Percentiles rank a stretch among this genome's conserved stretches.
Conservation (phyloP, 1,140 invertebrate genomes). For the Marisa cornuarietis region DNA sequence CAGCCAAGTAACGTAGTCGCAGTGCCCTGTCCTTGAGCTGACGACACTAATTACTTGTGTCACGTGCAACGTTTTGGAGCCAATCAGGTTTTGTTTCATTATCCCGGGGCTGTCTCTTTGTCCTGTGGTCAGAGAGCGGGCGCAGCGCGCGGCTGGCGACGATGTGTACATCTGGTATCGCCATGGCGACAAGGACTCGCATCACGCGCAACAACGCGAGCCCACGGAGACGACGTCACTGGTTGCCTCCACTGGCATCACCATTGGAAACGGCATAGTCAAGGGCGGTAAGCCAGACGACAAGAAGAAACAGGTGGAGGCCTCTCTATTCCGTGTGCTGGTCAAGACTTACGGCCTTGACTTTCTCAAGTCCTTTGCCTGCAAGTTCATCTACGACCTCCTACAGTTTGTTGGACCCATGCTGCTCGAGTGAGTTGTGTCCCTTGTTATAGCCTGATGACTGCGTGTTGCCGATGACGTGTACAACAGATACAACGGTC, state of each 20-base stretch:
- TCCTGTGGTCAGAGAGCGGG: not conserved
- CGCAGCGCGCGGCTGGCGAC: not conserved
- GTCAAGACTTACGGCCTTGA: slow-evolving; percentile 46
- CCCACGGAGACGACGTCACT: slow-evolving; percentile 36
- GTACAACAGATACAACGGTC: not conserved
- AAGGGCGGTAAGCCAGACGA: slow-evolving; percentile 28
- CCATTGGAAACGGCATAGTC: slow-evolving; percentile 8
- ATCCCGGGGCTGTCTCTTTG: not conserved
- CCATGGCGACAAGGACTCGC: not conserved
- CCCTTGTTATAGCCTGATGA: not conserved
- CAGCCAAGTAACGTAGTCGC: no score
- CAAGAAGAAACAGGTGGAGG: slow-evolving; percentile 31
- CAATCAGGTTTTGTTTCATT: no score
- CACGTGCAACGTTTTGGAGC: no score
- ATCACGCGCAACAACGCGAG: not conserved
- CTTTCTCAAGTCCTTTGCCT: slow-evolving; percentile 44
- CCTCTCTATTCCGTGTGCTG: slow-evolving; percentile 52
- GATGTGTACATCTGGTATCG: not conserved
- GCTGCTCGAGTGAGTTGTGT: slow-evolving; percentile 47
- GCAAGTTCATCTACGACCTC: slow-evolving; percentile 56
- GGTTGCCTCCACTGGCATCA: not conserved
- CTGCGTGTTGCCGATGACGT: not conserved
- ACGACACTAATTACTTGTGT: no score
- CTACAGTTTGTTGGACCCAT: slow-evolving; percentile 56
- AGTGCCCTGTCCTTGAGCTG: no score